A percentile compares a stretch with the other conserved stretches of the same genome.
Evolutionary conservation across 2,113 vertebrate species (phyloP).

Genomic region (Ciconia boyciana): DNA sequence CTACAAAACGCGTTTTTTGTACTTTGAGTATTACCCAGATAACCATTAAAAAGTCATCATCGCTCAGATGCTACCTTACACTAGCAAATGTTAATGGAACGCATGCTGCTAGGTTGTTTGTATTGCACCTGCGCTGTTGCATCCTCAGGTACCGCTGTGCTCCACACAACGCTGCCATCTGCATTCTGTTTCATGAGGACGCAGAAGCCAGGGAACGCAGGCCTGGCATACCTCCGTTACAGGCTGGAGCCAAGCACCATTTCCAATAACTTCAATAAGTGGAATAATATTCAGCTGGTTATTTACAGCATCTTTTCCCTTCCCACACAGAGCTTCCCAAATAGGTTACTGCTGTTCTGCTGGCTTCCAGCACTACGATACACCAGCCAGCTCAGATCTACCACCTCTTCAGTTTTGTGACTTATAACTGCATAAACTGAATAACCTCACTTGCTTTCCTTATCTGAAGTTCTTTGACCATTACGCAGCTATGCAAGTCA

Average conservation of each 20-base stretch:
- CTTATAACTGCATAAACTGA: neutral
- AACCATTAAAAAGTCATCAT: slow-evolving; percentile 34
- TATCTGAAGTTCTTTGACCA: neutral
- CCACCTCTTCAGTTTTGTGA: neutral
- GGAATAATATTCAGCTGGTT: neutral
- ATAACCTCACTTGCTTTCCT: neutral
- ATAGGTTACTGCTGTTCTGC: neutral
- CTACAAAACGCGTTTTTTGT: neutral
- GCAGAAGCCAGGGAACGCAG: neutral
- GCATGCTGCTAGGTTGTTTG: accelerated
- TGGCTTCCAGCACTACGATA: accelerated
- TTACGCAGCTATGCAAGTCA: accelerated
- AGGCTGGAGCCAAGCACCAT: neutral
- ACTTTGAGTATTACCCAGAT: neutral
- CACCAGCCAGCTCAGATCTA: neutral
- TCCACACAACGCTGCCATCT: neutral
- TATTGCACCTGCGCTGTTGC: neutral
- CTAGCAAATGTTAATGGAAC: neutral
- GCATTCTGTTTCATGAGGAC: neutral
- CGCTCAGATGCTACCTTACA: neutral
- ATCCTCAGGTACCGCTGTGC: neutral
- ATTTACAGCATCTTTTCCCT: neutral
- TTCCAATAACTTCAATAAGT: neutral
- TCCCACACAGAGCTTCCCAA: neutral
- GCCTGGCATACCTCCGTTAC: accelerated